phyloP scores from a whole-genome alignment of 30 jellyfish, hydroid and myxozoan species.

The Cassiopea xamachana region DNA sequence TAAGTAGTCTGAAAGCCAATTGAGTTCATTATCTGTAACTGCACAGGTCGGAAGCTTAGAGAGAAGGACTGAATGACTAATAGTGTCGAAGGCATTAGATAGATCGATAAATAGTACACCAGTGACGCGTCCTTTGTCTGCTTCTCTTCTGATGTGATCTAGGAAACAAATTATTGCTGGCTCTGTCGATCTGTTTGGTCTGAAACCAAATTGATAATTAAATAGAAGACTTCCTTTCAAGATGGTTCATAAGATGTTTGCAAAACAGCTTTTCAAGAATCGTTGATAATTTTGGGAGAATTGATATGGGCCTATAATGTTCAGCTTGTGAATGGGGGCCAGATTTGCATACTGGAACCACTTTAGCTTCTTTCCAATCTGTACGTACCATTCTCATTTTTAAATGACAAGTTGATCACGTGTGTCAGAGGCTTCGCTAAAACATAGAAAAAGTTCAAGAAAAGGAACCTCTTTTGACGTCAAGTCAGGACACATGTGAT shows the following conservation, averaged over 20 bases:
- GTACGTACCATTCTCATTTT: slow-evolving; percentile 53
- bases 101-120: slow-evolving; percentile 71
- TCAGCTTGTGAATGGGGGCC: slow-evolving; percentile 52
- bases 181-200: slow-evolving; percentile 71
- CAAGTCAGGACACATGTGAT: no score
- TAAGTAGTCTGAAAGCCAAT: slow-evolving; percentile 66
- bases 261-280: slow-evolving; percentile 51
- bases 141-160: slow-evolving; percentile 61
- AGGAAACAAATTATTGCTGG: slow-evolving; percentile 65
- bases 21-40: slow-evolving; percentile 51
- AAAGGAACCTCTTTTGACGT: no score
- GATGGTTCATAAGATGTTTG: slow-evolving; percentile 73
- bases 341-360: slow-evolving; percentile 41
- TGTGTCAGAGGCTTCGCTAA: slow-evolving; percentile 52
- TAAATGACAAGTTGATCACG: slow-evolving; percentile 43
- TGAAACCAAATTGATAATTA: slow-evolving; percentile 61
- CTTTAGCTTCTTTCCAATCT: slow-evolving; percentile 67
- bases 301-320: slow-evolving; percentile 78
- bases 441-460: no score
- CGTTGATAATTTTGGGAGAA: slow-evolving; percentile 60
- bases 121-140: slow-evolving; percentile 58
- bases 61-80: slow-evolving; percentile 70
- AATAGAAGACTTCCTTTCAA: slow-evolving; percentile 69
- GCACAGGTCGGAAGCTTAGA: slow-evolving; percentile 70
- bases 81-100: slow-evolving; percentile 62